Evolutionary conservation across 2,113 vertebrate genomes (phyloP).

Genomic region (Climacteris rufus): DNA sequence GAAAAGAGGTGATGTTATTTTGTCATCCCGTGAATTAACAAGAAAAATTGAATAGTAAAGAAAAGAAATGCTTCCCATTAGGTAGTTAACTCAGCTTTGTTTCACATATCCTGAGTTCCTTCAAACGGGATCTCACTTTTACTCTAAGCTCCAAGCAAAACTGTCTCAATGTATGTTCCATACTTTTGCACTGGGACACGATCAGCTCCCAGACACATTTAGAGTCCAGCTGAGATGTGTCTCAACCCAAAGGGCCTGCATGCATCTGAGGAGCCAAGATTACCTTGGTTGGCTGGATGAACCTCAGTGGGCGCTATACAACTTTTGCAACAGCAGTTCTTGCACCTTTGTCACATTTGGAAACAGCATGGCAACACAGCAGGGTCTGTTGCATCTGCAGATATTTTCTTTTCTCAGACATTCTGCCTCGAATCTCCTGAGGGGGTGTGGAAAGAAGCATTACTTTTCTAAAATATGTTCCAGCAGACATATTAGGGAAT

Average conservation of each 20-base stretch:
- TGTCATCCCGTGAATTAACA: not conserved
- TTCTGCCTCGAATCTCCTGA: not conserved
- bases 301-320: not conserved
- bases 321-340: not conserved
- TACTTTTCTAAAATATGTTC: not conserved
- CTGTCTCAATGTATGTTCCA: not conserved
- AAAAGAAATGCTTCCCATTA: not conserved
- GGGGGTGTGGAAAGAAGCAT: not conserved
- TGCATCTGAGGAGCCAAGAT: not conserved
- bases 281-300: accelerated
- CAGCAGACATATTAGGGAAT: not conserved
- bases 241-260: not conserved
- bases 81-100: not conserved
- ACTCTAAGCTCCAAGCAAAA: not conserved
- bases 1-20: not conserved
- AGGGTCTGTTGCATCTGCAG: too few relatives aligned
- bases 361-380: not conserved
- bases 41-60: not conserved
- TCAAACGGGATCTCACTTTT: not conserved
- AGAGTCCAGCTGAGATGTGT: not conserved
- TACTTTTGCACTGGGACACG: not conserved
- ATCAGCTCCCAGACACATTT: not conserved
- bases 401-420: not conserved
- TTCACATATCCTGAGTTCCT: not conserved
- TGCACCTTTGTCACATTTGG: not conserved